Base-by-base conservation (phyloP, 2,888 invertebrate species). In the Rhimphoctona megacephalus region DNA sequence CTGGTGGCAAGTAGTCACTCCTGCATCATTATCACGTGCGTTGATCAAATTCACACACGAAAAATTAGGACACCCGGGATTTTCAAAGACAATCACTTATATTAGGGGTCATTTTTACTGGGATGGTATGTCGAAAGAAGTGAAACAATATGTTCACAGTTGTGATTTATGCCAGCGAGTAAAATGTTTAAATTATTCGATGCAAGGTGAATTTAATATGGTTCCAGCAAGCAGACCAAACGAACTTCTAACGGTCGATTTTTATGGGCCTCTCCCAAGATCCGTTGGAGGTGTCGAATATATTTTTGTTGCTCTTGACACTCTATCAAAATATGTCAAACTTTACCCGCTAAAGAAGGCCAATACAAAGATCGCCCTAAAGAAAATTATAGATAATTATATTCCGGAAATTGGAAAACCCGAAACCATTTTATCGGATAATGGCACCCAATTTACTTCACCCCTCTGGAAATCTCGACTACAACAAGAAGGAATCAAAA, bases 391-490 rank as follows among this genome's bases (percentile, higher is more conserved):
- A 0, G 52, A 78, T 0, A 17, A 57, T 33, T 81, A 84, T 64
- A n/a, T 86, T 9, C 72, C 52, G 2, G 66, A 78, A 43, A 14
- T 73, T 5, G 84, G 81, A 19, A 77, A 25, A 46, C 79, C 81
- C 0, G 46, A 78, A 22, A 30, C 66, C 2, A 81, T 85, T 7
- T 33, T 87, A 14, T 43, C 83, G 0, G 85, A 87, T 67, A 78
- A 85, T 77, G 87, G 85, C 0, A 70, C 87, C 0, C 87, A 87
- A 72, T 87, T 85, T 52, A 85, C 87, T 1, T 61, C 87, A 0
- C 5, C 46, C 17, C n/a, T 17, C 1, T 85, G 87, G 85, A 79
- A 54, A n/a, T 5, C 52, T 7, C 19, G 52, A 19, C 11, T 52
- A 5, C 3, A 19, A 3, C 19, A 52, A 52, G 52, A 52, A 52